A percentile compares a stretch with the other conserved stretches of the same genome.
These are phyloP conservation scores for Cryptophagus acutangulus DNA, from an alignment of 2,888 invertebrate species.

Conservation along the genomic window DNA sequence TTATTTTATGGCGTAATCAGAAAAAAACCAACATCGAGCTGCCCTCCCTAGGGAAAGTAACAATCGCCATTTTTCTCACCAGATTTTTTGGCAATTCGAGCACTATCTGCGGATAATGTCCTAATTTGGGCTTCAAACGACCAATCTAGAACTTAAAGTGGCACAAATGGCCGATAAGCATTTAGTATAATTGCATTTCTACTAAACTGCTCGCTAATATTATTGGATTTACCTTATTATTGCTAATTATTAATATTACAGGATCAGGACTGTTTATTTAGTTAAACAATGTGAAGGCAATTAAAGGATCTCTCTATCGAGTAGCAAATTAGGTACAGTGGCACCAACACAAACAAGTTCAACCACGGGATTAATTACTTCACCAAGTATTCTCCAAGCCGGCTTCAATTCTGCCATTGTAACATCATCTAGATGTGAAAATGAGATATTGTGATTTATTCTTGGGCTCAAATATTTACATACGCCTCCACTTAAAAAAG, in stretches of 20 bases:
- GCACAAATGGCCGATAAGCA: slow-evolving; percentile 1
- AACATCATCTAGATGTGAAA: not conserved
- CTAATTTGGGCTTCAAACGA: slow-evolving; percentile 25
- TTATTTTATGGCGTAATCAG: slow-evolving; percentile 17
- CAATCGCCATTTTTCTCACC: slow-evolving; percentile 25
- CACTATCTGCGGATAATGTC: slow-evolving; percentile 33
- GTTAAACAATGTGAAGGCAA: no score
- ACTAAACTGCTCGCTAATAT: no score
- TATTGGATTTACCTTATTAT: no score
- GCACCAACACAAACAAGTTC: slow-evolving; percentile 1
- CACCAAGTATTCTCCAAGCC: not conserved
- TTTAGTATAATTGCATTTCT: not conserved
- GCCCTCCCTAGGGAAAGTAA: slow-evolving; percentile 17
- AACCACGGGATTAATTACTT: not conserved
- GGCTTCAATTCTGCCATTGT: not conserved
- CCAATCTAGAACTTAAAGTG: no score
- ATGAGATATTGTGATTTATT: slow-evolving; percentile 1
- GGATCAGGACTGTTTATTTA: no score
- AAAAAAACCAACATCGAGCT: slow-evolving; percentile 17
- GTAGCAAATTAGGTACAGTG: slow-evolving; percentile 1
- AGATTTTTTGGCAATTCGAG: slow-evolving; percentile 32
- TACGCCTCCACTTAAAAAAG: no score
- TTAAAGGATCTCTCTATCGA: no score
- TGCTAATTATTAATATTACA: no score
- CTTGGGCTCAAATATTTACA: no score